Base-by-base conservation (phyloP, 2,113 vertebrate genomes). In the Clarias macrocephalus region DNA sequence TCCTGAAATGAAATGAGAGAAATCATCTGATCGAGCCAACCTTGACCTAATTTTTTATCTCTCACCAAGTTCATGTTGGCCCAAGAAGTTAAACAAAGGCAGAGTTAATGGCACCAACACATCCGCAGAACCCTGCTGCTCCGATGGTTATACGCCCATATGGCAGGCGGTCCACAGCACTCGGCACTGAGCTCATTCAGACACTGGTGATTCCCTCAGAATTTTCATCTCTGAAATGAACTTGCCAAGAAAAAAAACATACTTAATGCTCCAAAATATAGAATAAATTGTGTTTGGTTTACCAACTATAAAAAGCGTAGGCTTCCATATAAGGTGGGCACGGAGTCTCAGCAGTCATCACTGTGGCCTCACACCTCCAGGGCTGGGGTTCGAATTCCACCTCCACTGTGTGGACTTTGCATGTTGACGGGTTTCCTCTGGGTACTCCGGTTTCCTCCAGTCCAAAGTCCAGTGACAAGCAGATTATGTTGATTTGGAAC, bases 191-290 rank as follows among this genome's bases (percentile, higher is more conserved):
- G 86, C 62, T 76, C 68, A 89, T 90, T 89, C 88, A 54, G 84
- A 13, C 19, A 16, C 66, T 25, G 21, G 76, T 86, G 87, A 89
- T 91, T 87, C 76, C 30, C 80, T 86, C 42, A 82, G 87, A 91
- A 48, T 84, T 89, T 88, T 87, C 88, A 90, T 90, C 89, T 89
- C 76, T 89, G 86, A 85, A 91, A 91, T 90, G 82, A 89, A 84
- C 68, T 86, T 88, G 83, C 72, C 80, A 89, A 90, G 65, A 84
- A 83, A 87, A 73, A 48, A 48, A 54, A 76, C n/a, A 54, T 30
- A 59, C 33, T 37, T 37, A 37, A 59, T 83, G 57, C 59, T 73
- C 82, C 62, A 75, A 89, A 89, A 89, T 81, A 56, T 85, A 59
- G 7, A 88, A 73, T 86, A 84, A 86, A 87, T 16, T 70, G 6